Evolutionary conservation across 1,140 invertebrate genomes (phyloP), one percentile per base, ranked within the genome.

Genomic region (Eulimnadia texana): DNA sequence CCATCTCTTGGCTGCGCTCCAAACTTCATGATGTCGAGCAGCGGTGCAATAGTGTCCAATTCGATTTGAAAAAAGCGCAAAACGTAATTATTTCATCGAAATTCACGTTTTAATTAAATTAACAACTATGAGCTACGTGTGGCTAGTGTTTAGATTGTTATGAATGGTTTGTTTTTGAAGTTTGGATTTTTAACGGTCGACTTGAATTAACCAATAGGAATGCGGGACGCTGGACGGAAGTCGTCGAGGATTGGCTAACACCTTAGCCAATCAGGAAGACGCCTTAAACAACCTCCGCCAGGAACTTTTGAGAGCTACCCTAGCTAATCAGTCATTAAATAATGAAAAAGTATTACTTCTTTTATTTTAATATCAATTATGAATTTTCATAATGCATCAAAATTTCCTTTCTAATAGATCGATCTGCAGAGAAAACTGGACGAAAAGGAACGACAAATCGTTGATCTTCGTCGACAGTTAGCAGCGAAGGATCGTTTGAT

Each of bases 401-500:
- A 13, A 50, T n/a, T 60, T 60, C 1, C 47, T 27, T 22, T 60
- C 28, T 13, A 9, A 56, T 51, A 70, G 68, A 63, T 52, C 53
- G 71, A 71, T 54, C 60, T 72, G 22, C 62, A 70, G 51, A 65
- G 68, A 62, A 65, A 68, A 25, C 52, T 72, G 53, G 67, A 69
- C 28, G 69, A 72, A 60, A 69, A 68, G 55, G 72, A 74, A 56
- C 66, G 68, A 55, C 66, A 69, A 61, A 72, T 74, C 67, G 69
- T 68, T 16, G 67, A 70, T 50, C 64, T 74, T 29, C 69, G 65
- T 50, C 64, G 64, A 42, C 67, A 70, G 51, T 56, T 69, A 27
- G 60, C 58, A 33, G 65, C 65, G 2, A 65, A 71, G 52, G 73
- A 72, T 25, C 68, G 70, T 64, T 67, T 72, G 19, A 64, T 73